Evolutionary conservation across 2,797 vertebrate genomes (phyloP).

Genomic region (Carcharodon carcharias): DNA sequence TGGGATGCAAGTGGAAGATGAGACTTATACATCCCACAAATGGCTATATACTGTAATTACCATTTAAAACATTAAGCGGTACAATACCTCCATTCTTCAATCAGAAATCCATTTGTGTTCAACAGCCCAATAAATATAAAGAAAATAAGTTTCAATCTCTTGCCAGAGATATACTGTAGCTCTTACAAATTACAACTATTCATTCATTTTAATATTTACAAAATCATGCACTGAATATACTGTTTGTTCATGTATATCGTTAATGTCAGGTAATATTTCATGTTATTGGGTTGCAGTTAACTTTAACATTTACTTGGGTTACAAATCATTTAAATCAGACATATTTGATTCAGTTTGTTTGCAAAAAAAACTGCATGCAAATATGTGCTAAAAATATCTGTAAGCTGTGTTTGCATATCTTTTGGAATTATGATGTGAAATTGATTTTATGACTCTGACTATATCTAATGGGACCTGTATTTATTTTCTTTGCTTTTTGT

Average conservation of each 20-base stretch:
- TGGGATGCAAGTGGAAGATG: not conserved
- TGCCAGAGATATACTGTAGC: not conserved
- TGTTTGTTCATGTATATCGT: not conserved
- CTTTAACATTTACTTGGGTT: not conserved
- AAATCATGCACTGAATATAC: not conserved
- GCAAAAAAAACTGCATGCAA: not conserved
- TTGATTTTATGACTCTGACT: not conserved
- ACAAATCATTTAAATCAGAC: not conserved
- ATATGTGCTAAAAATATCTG: not conserved
- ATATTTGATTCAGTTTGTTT: not conserved
- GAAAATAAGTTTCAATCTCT: not conserved
- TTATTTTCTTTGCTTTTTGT: not conserved
- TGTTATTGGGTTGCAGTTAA: not conserved
- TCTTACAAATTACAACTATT: not conserved
- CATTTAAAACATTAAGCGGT: not conserved
- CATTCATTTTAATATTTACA: not conserved
- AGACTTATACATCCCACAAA: not conserved
- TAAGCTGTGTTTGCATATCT: not conserved
- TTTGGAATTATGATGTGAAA: not conserved
- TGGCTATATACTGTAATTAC: not conserved
- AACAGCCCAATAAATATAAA: not conserved
- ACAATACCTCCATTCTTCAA: not conserved
- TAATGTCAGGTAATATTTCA: not conserved
- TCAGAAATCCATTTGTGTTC: not conserved
- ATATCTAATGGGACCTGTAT: not conserved